Evolutionary conservation across 2,797 vertebrate species (phyloP).

Genomic region (Cottoperca gobio): DNA sequence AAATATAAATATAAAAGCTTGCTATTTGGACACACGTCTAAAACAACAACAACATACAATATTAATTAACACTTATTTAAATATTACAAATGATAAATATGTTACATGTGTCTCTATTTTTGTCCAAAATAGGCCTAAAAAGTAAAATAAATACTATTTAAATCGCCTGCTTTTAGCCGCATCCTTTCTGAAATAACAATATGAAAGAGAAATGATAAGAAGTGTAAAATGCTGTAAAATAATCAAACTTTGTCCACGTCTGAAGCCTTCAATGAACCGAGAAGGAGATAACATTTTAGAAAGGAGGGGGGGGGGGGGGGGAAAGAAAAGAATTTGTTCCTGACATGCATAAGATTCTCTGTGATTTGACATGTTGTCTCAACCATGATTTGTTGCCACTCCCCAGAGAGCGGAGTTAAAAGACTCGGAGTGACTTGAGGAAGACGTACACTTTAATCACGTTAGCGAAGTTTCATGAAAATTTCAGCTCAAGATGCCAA

Average conservation of each 20-base stretch:
- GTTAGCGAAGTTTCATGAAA: conserved; percentile 83
- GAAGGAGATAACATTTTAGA: conserved; percentile 50
- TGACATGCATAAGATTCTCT: conserved; percentile 68
- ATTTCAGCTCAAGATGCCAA: conserved; percentile 82
- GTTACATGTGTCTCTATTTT: background rate
- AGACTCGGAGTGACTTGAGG: conserved; percentile 81
- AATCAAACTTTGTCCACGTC: conserved; percentile 54
- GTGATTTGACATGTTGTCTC: conserved; percentile 84
- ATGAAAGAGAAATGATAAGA: conserved; percentile 35
- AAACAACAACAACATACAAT: background rate
- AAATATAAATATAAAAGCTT: background rate
- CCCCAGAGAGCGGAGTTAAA: conserved; percentile 80
- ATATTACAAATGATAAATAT: background rate
- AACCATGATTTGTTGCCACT: conserved; percentile 83
- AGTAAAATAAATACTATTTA: background rate
- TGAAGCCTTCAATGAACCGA: conserved; percentile 34
- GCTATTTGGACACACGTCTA: background rate
- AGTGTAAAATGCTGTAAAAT: conserved; percentile 43
- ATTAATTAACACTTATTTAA: background rate
- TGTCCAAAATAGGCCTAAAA: background rate
- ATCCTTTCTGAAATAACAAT: background rate
- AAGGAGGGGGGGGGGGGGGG: too few species aligned
- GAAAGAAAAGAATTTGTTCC: conserved; percentile 44
- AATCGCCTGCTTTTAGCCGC: background rate
- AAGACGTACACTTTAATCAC: conserved; percentile 85